Percentiles rank a stretch among this genome's conserved stretches.
These are phyloP conservation scores for Thrips palmi DNA, from an alignment of 1,140 invertebrate species.

Conservation along the genomic window DNA sequence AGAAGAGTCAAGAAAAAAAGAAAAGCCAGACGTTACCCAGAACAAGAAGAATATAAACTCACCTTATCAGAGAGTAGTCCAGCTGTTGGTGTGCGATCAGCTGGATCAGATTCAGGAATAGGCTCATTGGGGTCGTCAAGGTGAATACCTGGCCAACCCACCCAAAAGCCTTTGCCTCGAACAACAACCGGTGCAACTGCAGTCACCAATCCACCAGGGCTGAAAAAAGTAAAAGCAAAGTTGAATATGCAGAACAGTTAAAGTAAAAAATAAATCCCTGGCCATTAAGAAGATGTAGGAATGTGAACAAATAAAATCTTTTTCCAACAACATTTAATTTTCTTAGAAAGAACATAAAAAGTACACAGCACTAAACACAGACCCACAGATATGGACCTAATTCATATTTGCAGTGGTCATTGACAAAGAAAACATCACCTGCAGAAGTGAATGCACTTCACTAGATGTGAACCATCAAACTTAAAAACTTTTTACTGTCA, in stretches of 20 bases:
- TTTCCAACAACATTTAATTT: neutral
- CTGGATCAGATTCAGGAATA: slow-evolving; percentile 70
- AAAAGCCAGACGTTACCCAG: neutral
- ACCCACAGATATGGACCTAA: no score
- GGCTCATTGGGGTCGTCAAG: slow-evolving; percentile 44
- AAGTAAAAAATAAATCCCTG: slow-evolving; percentile 8
- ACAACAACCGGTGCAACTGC: slow-evolving; percentile 79
- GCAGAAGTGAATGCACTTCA: no score
- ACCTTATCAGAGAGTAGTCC: slow-evolving; percentile 66
- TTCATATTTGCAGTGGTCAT: no score
- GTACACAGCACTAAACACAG: no score
- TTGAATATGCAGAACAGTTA: slow-evolving; percentile 7
- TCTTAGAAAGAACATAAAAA: no score
- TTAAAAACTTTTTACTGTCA: no score
- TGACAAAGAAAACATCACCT: no score
- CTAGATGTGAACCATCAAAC: no score
- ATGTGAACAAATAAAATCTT: no score
- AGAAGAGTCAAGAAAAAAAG: slow-evolving; percentile 4
- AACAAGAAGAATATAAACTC: slow-evolving; percentile 13
- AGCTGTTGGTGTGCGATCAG: slow-evolving; percentile 66
- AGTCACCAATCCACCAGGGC: slow-evolving; percentile 74
- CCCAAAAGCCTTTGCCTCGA: slow-evolving; percentile 65
- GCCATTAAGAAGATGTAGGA: neutral
- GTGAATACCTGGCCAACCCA: slow-evolving; percentile 76
- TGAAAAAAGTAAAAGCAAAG: no score